Base-by-base conservation (phyloP, 2,797 vertebrate genomes). In the Syndactyla subalaris region DNA sequence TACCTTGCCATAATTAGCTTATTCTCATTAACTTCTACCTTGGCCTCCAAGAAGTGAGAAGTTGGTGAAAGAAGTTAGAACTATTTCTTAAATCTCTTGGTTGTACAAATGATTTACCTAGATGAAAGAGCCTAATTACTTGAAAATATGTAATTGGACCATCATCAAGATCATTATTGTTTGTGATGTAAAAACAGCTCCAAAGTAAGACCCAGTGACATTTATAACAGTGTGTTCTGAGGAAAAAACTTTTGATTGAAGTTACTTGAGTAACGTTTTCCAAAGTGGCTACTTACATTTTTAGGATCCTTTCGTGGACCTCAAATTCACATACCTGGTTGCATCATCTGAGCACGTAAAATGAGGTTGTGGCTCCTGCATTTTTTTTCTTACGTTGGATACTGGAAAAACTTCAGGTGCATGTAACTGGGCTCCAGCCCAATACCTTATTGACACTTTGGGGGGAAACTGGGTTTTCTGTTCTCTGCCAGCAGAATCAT, bases 71-170 rank as follows among this genome's bases (percentile, higher is more conserved):
- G 34, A 67, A 87, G 58, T 71, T 95, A 89, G 63, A 94, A 92
- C n/a, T 84, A 54, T 54, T 88, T 89, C 66, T 88, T 54, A 96
- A 72, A 72, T 83, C 24, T 76, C 68, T 91, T 86, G 34, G 32
- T 75, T 91, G 30, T 80, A 68, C 61, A 85, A 76, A 81, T 89
- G 4, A 79, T 95, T 93, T 72, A 61, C 41, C 8, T 70, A 52
- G 86, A 91, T 95, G 84, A 92, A 96, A 95, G 90, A 75, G 58
- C 49, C 66, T 94, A 83, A 81, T 95, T 90, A 84, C 80, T 78
- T 91, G 52, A 91, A 85, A 92, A 80, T 68, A 12, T 3, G 0
- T 94, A 91, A 88, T 92, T 92, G 93, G 76, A 61, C 66, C 19
- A 18, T 71, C 88, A 86, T 89, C 58, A 91, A 70, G 78, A 68